Evolutionary conservation across 1,140 invertebrate genomes (phyloP).

Genomic region (Halesus radiatus): DNA sequence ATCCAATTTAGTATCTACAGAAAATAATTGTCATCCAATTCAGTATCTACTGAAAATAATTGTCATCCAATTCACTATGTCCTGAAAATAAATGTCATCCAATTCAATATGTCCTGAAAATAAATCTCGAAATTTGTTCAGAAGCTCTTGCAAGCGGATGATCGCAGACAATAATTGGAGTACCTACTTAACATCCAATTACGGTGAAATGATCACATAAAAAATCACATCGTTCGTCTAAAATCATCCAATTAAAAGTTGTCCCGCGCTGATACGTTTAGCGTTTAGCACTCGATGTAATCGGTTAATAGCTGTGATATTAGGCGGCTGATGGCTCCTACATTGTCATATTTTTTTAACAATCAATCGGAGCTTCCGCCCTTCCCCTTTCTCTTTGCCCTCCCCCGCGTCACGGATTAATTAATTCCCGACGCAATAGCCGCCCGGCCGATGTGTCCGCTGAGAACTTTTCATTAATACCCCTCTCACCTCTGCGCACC

Average conservation of each 20-base stretch:
- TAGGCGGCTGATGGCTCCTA: constrained; percentile 21
- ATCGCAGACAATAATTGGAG: neutral
- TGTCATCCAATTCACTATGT: too few relatives aligned
- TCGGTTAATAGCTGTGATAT: constrained; percentile 20
- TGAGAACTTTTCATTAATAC: constrained; percentile 56
- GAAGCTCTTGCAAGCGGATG: too few relatives aligned
- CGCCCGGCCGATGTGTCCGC: constrained; percentile 48
- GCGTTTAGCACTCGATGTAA: neutral
- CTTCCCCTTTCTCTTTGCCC: neutral
- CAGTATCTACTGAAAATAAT: too few relatives aligned
- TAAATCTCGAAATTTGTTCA: too few relatives aligned
- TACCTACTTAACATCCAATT: neutral
- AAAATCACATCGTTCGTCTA: neutral
- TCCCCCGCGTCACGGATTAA: constrained; percentile 43
- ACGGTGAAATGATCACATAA: neutral
- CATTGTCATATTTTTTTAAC: constrained; percentile 37
- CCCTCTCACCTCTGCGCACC: constrained; percentile 44
- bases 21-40: too few relatives aligned
- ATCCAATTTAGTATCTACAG: too few relatives aligned
- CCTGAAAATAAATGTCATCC: too few relatives aligned
- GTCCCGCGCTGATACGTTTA: neutral
- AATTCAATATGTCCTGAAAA: too few relatives aligned
- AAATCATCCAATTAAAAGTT: constrained; percentile 36
- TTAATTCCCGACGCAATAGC: constrained; percentile 50
- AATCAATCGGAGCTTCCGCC: constrained; percentile 34